Evolutionary conservation across 2,888 invertebrate genomes (phyloP).

Genomic region (Cheilosia urbana): DNA sequence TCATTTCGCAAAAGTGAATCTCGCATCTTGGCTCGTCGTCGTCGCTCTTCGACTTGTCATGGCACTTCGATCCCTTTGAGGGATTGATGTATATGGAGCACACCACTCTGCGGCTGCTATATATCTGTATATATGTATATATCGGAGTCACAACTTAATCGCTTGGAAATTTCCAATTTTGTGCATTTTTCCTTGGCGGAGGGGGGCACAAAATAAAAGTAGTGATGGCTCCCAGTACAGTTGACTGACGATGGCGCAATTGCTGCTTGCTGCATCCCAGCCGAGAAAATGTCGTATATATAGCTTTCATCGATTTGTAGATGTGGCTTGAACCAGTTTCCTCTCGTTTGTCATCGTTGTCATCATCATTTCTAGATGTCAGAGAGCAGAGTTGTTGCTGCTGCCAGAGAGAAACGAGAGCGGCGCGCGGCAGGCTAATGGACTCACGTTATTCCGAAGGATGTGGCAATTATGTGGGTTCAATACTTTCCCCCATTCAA

Average conservation of each 20-base stretch:
- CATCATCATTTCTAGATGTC: slow-evolving; percentile 69
- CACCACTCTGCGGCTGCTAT: neutral
- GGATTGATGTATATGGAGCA: slow-evolving; percentile 49
- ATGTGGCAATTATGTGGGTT: slow-evolving; percentile 75
- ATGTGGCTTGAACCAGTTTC: slow-evolving; percentile 64
- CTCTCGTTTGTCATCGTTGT: slow-evolving; percentile 72
- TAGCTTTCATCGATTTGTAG: slow-evolving; percentile 46
- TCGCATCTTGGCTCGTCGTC: neutral
- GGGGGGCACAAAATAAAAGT: neutral
- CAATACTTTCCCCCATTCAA: slow-evolving; percentile 58
- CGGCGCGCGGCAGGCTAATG: slow-evolving; percentile 59
- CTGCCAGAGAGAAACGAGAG: slow-evolving; percentile 33
- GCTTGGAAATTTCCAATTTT: slow-evolving; percentile 74
- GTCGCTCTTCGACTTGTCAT: neutral
- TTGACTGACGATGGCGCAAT: slow-evolving; percentile 51
- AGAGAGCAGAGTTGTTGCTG: slow-evolving; percentile 55
- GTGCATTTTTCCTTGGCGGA: slow-evolving; percentile 51
- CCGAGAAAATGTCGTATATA: neutral
- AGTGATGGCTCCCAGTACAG: slow-evolving; percentile 29
- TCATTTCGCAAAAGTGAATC: slow-evolving; percentile 9
- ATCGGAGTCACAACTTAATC: slow-evolving; percentile 67
- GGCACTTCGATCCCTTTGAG: slow-evolving; percentile 26
- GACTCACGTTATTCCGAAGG: slow-evolving; percentile 71
- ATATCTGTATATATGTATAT: neutral
- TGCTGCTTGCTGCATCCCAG: slow-evolving; percentile 8